phyloP scores from a whole-genome alignment of 2,797 vertebrate species.

The Cyclopterus lumpus region DNA sequence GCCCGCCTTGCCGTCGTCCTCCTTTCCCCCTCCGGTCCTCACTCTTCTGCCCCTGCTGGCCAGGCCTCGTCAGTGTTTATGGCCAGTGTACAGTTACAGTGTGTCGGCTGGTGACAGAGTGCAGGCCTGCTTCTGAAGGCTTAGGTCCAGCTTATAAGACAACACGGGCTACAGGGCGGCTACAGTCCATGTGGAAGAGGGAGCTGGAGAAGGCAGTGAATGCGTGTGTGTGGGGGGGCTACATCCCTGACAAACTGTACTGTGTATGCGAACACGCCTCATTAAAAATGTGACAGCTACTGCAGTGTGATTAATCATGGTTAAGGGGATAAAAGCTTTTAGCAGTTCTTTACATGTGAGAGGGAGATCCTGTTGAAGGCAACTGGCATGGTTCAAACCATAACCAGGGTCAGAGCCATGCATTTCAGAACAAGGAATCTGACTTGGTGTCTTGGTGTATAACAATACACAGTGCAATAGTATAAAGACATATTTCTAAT shows the following conservation, averaged over 20 bases:
- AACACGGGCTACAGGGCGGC: conserved; percentile 43
- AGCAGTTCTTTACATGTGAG: conserved; percentile 35
- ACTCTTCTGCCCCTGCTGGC: conserved; percentile 13
- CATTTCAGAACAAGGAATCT: background rate
- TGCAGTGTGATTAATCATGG: conserved; percentile 65
- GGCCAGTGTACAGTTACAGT: conserved; percentile 74
- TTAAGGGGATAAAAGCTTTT: conserved; percentile 51
- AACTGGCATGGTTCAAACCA: conserved; percentile 32
- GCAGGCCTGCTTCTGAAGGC: conserved; percentile 72
- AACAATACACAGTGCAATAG: background rate
- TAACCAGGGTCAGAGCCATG: background rate
- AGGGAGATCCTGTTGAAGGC: conserved; percentile 24
- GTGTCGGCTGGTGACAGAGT: conserved; percentile 74
- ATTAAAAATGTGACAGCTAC: conserved; percentile 69
- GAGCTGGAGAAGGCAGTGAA: conserved; percentile 9
- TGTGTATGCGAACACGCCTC: conserved; percentile 61
- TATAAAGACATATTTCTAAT: background rate
- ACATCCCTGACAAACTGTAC: conserved; percentile 53
- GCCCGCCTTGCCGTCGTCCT: background rate
- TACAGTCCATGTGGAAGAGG: conserved; percentile 26
- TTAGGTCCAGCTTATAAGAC: conserved; percentile 56
- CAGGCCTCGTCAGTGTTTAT: conserved; percentile 66
- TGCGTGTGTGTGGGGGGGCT: conserved; percentile 46
- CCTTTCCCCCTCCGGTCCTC: conserved; percentile 16
- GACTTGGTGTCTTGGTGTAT: background rate